Base-by-base conservation (phyloP, 2,113 vertebrate species). In the Madoqua kirkii region DNA sequence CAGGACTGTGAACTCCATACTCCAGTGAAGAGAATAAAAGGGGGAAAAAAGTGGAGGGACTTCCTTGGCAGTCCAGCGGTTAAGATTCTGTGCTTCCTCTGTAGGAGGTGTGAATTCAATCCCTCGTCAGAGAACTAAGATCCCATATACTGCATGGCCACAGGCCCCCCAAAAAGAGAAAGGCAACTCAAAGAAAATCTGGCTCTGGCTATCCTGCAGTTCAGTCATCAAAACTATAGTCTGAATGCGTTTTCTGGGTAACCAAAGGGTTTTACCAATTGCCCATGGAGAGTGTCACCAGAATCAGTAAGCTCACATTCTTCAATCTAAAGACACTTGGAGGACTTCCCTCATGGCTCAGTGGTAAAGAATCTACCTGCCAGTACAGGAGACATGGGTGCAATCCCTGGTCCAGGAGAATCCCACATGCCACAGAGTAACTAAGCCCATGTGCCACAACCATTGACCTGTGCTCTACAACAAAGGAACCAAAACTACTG, bases 41-140 rank as follows among this genome's bases (percentile, higher is more conserved):
- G 19, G 11, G 1, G 16, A 15, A 62, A 60, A 62, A 33, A 33
- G 3, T 0, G 1, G n/a, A 17, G 17, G 16, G 17, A 21, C n/a
- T 21, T 71, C 8, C 64, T 2, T 71, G 64, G 17, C n/a, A 71
- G n/a, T 71, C n/a, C 64, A 71, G 64, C 23, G 9, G 17, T 36
- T 67, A n/a, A 67, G 33, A 67, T 67, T n/a, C 62, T n/a, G 62
- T 67, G 7, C 33, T 67, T 67, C 64, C 64, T 36, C 64, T 67
- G 16, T 10, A 19, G 33, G 16, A 71, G n/a, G n/a, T 71, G 9
- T 40, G n/a, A 40, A 71, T 23, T 36, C 33, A 67, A 10, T 67
- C 16, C 19, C n/a, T 71, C 2, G 0, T 71, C 67, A 40, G 67
- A 23, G 19, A 40, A 23, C 67, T 71, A 71, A 71, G 67, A 71